A percentile compares a stretch with the other conserved stretches of the same genome.
These are phyloP conservation scores for Bellardia pandia DNA, from an alignment of 2,888 invertebrate species.

Conservation along the genomic window DNA sequence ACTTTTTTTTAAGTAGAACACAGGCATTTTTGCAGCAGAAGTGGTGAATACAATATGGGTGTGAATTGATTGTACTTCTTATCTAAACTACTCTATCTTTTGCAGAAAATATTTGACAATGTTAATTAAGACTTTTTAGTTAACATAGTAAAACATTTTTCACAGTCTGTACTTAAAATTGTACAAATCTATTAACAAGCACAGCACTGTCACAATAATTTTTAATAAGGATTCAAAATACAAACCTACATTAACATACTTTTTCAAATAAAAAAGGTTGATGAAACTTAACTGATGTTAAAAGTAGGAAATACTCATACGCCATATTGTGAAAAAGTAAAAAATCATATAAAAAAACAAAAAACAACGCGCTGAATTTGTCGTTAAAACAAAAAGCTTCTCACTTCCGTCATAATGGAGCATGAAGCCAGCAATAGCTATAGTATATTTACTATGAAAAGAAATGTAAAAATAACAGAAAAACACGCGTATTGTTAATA, in stretches of 20 bases:
- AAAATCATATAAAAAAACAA: not conserved
- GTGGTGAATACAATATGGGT: too few relatives aligned
- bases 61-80: too few relatives aligned
- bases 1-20: too few relatives aligned
- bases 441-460: not conserved
- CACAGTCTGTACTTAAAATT: not conserved
- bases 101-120: not conserved
- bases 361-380: constrained; percentile 25
- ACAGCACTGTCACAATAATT: too few relatives aligned
- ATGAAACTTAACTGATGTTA: constrained; percentile 49
- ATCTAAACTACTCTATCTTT: too few relatives aligned
- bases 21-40: too few relatives aligned
- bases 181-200: not conserved
- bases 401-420: constrained; percentile 36
- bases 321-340: constrained; percentile 27
- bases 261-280: constrained; percentile 1
- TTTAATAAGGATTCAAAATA: not conserved
- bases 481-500: constrained; percentile 38
- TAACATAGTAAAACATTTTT: not conserved
- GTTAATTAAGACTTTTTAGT: not conserved
- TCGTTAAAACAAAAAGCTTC: constrained; percentile 39
- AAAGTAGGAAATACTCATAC: constrained; percentile 50
- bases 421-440: constrained; percentile 2
- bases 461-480: not conserved
- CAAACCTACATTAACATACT: not conserved